These are phyloP conservation scores for Agrotis ipsilon DNA, from an alignment of 2,888 invertebrate species.

Conservation along the genomic window DNA sequence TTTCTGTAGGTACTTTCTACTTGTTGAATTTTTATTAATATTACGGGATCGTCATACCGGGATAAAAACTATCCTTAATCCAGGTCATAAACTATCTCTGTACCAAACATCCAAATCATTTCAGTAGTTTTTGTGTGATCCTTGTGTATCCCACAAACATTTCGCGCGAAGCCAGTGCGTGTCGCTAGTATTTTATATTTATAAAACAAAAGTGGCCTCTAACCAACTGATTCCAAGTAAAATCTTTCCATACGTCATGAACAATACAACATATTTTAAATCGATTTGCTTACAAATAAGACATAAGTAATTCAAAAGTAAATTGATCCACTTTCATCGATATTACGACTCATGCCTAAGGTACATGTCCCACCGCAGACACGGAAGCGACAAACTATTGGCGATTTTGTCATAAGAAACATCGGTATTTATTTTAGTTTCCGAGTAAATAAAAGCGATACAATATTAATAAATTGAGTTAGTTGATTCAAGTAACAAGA, in stretches of 20 bases:
- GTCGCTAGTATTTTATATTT: no score
- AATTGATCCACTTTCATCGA: constrained; percentile 41
- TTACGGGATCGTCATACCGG: no score
- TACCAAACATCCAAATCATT: no score
- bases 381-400: neutral
- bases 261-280: constrained; percentile 24
- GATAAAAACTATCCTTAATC: no score
- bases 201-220: neutral
- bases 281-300: constrained; percentile 39
- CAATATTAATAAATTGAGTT: neutral
- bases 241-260: constrained; percentile 8
- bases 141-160: no score
- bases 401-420: neutral
- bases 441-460: neutral
- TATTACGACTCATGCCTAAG: constrained; percentile 6
- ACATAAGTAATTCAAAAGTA: constrained; percentile 47
- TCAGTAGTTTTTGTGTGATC: no score
- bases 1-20: no score
- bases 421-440: neutral
- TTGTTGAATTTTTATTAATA: no score
- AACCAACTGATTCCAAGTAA: neutral
- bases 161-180: no score
- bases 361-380: neutral
- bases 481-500: no score
- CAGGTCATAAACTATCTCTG: no score